Evolutionary conservation across 2,797 vertebrate species (phyloP), one percentile per base, ranked within the genome.

Genomic region (Epinephelus coioides): DNA sequence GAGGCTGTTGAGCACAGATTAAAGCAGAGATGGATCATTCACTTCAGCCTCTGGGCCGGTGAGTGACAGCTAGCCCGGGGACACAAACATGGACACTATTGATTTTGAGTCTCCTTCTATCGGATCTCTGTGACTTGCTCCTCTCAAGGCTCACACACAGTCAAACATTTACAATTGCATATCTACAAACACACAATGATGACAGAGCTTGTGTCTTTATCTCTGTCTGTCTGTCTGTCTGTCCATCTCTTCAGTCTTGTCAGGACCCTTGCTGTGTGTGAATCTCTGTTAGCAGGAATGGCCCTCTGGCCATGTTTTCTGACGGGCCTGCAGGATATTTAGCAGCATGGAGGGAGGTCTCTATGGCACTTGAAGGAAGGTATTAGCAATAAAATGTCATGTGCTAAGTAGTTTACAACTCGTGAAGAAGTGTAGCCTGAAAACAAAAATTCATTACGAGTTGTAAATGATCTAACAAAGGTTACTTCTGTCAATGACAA

Each of bases 81-180:
- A 85, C 81, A 78, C 85, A 84, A 85, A 86, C 86, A 84, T 34
- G 57, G 68, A 76, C 6, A 44, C 44, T 87, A 91, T 92, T 93
- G 91, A 93, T 93, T 92, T 86, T 75, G 73, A 89, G 87, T 89
- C 87, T 3, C n/a, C 82, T 80, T 84, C 75, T 71, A 83, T 91
- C 82, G 84, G 54, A 86, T 84, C 81, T 61, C 59, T 49, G 23
- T 68, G 81, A 84, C n/a, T 69, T 61, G 55, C 76, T 83, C 78
- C 17, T 76, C 83, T 86, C 49, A 30, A 86, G 74, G 65, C 76
- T 54, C 59, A 17, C 18, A 69, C 65, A 19, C 65, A 23, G 51
- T 57, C 76, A 85, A 66, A 84, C 69, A 70, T 75, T 69, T 77
- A 83, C 80, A 57, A 15, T n/a, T 19, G 21, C 43, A 56, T 7